Base-by-base conservation (phyloP, 2,888 invertebrate genomes). In the Apodemia mormo region DNA sequence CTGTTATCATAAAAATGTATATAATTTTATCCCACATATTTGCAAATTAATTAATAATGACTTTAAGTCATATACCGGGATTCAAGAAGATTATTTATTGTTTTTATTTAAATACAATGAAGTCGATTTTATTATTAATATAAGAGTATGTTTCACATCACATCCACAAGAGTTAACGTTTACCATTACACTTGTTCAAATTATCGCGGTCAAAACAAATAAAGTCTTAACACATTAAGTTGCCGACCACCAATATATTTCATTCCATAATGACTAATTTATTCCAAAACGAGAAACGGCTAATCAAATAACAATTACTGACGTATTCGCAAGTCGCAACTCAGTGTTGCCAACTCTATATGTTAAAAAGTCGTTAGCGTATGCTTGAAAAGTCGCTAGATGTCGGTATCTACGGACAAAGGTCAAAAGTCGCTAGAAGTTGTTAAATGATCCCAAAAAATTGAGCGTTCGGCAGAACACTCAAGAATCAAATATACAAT, bases 1-100 rank as follows among this genome's bases (percentile, higher is more conserved):
- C 65, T 71, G 82, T 84, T 69, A 91, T 82, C 66, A 91, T 81
- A 73, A 88, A 78, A 71, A 88, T 71, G 76, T 91, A 93, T 74
- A 90, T 82, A 56, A 90, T 82, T 85, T 89, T 90, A 74, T 91
- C 90, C 86, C 89, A 89, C 93, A 93, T 92, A 72, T 77, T 83
- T 68, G 70, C 61, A 49, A 12, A 69, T 69, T 56, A 45, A 45
- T 30, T 8, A 68, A 14, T 64, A 22, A 8, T 1, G 49, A 12
- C 49, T 49, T 49, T 12, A 49, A 49, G 40, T 40, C 40, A 49
- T 49, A 49, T 49, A 49, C 49, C 5, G 5, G 14, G 49, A 49
- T 49, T 49, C 14, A 49, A 49, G 2, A 45, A 45, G 49, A 49
- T 49, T 49, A 49, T 49, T 14, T 49, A 49, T 49, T 61, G 30